Base-by-base conservation (phyloP, 2,113 vertebrate species). In the Onychostruthus taczanowskii region DNA sequence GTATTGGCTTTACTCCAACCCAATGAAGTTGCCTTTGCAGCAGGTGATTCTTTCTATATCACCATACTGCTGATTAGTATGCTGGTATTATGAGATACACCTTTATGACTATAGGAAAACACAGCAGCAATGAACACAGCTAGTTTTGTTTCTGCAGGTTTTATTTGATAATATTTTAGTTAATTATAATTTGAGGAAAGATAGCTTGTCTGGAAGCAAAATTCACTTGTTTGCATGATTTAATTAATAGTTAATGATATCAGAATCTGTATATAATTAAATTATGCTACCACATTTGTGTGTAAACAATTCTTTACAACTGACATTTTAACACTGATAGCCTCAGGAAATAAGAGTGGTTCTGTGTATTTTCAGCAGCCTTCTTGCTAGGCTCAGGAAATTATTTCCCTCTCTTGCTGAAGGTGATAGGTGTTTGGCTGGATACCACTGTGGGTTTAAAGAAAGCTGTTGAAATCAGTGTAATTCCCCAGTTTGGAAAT, bases 171-270 rank as follows among this genome's bases (percentile, higher is more conserved):
- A 33, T 64, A 39, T 75, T 82, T 95, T 59, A 78, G 33, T 74
- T 86, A 63, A 81, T 89, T 81, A 33, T 35, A 35, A 66, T 61
- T 68, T 10, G 8, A 26, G 37, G 28, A 44, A 89, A 89, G 49
- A n/a, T 78, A 41, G 18, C 31, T 78, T 94, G 62, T 70, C 89
- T 76, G 44, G 43, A 84, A 87, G 89, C 81, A 93, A 72, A 79
- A 18, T 89, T 82, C 49, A 8, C 13, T 93, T 19, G 5, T 72
- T 52, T 89, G 21, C 69, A 44, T 84, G 69, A 87, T 91, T 89
- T 75, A 94, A 94, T 94, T 89, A 96, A 91, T 78, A 56, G 27
- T 64, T 91, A 94, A 89, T 87, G 79, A n/a, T 75, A n/a, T 78
- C 43, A 73, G 58, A 64, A 50, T 79, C 30, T n/a, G 31, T 69